Percentiles rank a stretch among this genome's conserved stretches.
Conservation (phyloP, 2,888 invertebrate species). For the Lasioglossum calceatum region DNA sequence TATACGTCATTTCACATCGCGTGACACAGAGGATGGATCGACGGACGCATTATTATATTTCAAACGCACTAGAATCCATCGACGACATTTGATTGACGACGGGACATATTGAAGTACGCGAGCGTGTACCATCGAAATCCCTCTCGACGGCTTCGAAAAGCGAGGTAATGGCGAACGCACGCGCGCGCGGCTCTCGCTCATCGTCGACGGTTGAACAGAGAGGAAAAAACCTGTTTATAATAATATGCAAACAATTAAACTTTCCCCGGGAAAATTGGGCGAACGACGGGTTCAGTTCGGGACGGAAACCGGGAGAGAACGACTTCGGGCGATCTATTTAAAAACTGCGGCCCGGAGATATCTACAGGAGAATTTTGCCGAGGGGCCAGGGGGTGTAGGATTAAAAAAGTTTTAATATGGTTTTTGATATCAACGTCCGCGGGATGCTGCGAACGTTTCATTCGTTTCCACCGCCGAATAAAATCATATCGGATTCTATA, state of each 20-base stretch:
- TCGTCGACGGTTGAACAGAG: not conserved
- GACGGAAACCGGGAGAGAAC: not conserved
- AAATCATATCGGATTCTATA: conserved; percentile 2
- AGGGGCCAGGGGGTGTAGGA: conserved; percentile 2
- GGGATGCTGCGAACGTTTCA: not conserved
- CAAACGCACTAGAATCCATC: conserved; percentile 64
- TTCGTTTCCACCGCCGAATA: not conserved
- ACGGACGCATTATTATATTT: conserved; percentile 68
- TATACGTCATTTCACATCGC: conserved; percentile 54
- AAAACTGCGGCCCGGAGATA: conserved; percentile 18
- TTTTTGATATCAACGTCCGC: not conserved
- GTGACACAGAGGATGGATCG: conserved; percentile 59
- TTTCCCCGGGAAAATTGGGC: conserved; percentile 10
- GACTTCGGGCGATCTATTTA: conserved; percentile 37
- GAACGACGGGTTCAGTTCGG: not conserved
- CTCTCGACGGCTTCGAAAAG: conserved; percentile 58
- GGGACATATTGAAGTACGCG: conserved; percentile 60
- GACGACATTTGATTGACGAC: conserved; percentile 66
- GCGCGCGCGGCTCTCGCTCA: no score
- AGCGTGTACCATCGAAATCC: conserved; percentile 50
- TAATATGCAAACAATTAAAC: conserved; percentile 38
- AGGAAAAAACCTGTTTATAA: conserved; percentile 30
- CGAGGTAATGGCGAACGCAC: conserved; percentile 23
- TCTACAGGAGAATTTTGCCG: not conserved
- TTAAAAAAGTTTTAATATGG: conserved; percentile 47